A percentile compares a stretch with the other conserved stretches of the same genome.
phyloP scores from a whole-genome alignment of 2,888 invertebrate genomes.

The Agrochola circellaris region DNA sequence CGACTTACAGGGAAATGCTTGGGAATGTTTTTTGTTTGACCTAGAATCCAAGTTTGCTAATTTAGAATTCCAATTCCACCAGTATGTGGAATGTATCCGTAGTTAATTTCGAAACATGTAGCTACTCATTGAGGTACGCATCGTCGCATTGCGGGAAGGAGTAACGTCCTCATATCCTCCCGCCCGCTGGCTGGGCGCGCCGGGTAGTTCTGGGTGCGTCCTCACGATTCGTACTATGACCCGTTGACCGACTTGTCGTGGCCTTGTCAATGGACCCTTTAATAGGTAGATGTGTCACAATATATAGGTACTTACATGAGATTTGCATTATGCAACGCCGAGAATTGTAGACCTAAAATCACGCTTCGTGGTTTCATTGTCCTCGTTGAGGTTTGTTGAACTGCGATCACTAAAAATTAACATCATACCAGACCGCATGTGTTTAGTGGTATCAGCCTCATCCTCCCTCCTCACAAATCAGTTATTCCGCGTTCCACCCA shows the following conservation, averaged over 20 bases:
- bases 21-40: slow-evolving; percentile 24
- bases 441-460: neutral
- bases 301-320: slow-evolving; percentile 78
- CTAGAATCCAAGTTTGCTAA: slow-evolving; percentile 23
- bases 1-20: slow-evolving; percentile 21
- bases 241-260: slow-evolving; percentile 86
- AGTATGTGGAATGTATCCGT: neutral
- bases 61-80: slow-evolving; percentile 8
- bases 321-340: slow-evolving; percentile 73
- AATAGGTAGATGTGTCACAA: slow-evolving; percentile 75
- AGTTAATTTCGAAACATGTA: slow-evolving; percentile 7
- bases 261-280: slow-evolving; percentile 81
- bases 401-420: slow-evolving; percentile 19
- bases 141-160: slow-evolving; percentile 89
- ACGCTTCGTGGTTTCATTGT: slow-evolving; percentile 44
- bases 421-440: neutral
- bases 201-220: slow-evolving; percentile 85
- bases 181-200: slow-evolving; percentile 79
- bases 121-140: slow-evolving; percentile 64
- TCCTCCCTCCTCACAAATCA: neutral
- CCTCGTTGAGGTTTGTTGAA: slow-evolving; percentile 48
- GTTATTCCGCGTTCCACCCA: neutral
- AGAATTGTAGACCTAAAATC: slow-evolving; percentile 42
- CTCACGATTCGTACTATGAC: slow-evolving; percentile 84
- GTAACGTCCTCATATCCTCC: slow-evolving; percentile 81